These are phyloP conservation scores for Apodemia zela DNA, from an alignment of 2,888 invertebrate genomes.

Conservation along the genomic window DNA sequence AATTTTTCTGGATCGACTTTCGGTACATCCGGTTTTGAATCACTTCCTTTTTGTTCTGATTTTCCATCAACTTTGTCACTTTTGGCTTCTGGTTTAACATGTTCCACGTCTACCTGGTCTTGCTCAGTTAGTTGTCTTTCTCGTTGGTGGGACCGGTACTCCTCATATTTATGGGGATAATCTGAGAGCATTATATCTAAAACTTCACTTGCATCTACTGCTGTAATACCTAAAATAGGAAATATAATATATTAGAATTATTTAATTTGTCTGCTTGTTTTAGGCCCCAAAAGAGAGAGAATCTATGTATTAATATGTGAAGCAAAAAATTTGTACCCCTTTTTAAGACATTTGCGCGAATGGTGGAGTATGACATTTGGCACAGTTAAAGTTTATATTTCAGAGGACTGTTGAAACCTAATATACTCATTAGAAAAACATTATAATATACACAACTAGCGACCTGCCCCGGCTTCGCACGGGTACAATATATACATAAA, in stretches of 20 bases:
- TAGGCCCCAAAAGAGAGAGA: too few species aligned
- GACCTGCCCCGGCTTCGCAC: too few species aligned
- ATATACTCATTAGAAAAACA: too few species aligned
- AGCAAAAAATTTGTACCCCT: too few species aligned
- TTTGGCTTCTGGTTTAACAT: constrained; percentile 35
- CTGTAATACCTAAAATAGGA: constrained; percentile 85
- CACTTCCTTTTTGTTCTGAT: constrained; percentile 44
- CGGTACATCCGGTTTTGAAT: constrained; percentile 49
- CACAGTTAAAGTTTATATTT: too few species aligned
- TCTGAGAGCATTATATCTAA: constrained; percentile 97
- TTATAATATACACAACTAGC: too few species aligned
- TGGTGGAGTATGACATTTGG: too few species aligned
- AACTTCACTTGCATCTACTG: constrained; percentile 94
- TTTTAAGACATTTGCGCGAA: too few species aligned
- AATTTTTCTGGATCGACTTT: constrained; percentile 64
- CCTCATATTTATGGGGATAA: constrained; percentile 96
- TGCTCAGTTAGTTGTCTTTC: constrained; percentile 65
- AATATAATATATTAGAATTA: not conserved
- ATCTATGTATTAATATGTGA: too few species aligned
- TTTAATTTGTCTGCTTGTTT: too few species aligned
- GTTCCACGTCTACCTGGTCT: constrained; percentile 28
- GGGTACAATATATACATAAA: too few species aligned
- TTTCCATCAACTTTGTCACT: constrained; percentile 42
- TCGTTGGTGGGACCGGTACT: constrained; percentile 87
- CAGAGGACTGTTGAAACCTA: too few species aligned